Evolutionary conservation across 35 echinoderm and acorn worm genomes (phyloP).

Genomic region (Apostichopus parvimensis): DNA sequence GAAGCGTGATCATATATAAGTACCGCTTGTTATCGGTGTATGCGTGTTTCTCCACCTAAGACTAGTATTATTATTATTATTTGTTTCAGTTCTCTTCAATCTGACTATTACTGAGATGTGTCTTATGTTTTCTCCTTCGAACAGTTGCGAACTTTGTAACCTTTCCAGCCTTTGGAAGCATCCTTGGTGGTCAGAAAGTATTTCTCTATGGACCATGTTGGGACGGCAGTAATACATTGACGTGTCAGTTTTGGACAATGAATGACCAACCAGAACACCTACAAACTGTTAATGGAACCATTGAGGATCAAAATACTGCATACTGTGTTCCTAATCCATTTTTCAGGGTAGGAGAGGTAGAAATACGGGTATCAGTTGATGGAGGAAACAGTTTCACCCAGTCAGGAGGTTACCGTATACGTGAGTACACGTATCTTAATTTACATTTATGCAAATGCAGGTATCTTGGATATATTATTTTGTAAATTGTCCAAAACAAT

Average conservation of each 20-base stretch:
- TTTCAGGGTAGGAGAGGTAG: conserved; percentile 53
- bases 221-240: background rate
- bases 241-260: conserved; percentile 21
- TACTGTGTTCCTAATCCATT: conserved; percentile 65
- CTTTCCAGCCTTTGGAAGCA: conserved; percentile 43
- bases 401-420: conserved; percentile 5
- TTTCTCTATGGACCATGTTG: conserved; percentile 61
- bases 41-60: no score
- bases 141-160: conserved; percentile 16
- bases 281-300: conserved; percentile 44
- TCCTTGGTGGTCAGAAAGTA: conserved; percentile 62
- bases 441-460: background rate
- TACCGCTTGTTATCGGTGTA: no score
- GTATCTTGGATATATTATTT: no score
- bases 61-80: no score
- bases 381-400: background rate
- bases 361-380: background rate
- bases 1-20: no score
- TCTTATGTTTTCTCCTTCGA: background rate
- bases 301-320: conserved; percentile 8
- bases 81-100: no score
- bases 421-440: conserved; percentile 3
- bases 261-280: background rate
- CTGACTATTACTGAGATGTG: no score
- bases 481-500: no score